Evolutionary conservation across 2,888 invertebrate genomes (phyloP), one percentile per base, ranked within the genome.

Genomic region (Latrodectus hesperus): DNA sequence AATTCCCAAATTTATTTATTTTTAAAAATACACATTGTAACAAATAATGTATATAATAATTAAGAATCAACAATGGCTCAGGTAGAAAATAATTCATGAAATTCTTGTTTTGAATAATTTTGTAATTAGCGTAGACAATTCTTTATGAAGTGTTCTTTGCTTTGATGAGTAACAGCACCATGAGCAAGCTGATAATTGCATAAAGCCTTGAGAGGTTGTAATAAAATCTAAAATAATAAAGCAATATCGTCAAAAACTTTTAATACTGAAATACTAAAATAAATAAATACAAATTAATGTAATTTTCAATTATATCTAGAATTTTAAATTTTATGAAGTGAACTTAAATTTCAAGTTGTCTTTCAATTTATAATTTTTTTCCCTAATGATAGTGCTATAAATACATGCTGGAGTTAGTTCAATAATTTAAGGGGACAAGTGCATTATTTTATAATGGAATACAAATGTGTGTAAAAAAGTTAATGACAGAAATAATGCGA

Each of bases 161-260:
- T 98, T 91, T 98, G 96, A 93, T 98, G 98, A 67, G 96, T 96
- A 0, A 97, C 97, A 55, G 98, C 98, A 14, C 98, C 98, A 93
- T 98, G 96, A 90, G 95, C 94, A 86, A 98, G 92, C 92, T 98
- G 98, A 93, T 95, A 97, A 91, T 95, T 94, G 92, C 98, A 98
- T 67, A 98, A 93, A 65, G 95, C 94, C 90, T 96, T 95, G 89
- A 98, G 93, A 0, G 98, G 98, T 90, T 95, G 94, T 17, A 89
- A 65, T 16, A 89, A 71, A 8, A 82, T 71, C 89, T 89, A 88
- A 90, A 89, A 80, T 14, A 52, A 55, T 52, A 65, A 77, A 67
- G 51, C 52, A 71, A 49, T 71, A 12, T 49, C 11, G 38, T 38
- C 6, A 60, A 60, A 5, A 60, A 60, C n/a, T 60, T 60, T 60